Evolutionary conservation across 1,140 invertebrate species (phyloP), one percentile per base, ranked within the genome.

Genomic region (Zaprionus ghesquierei): DNA sequence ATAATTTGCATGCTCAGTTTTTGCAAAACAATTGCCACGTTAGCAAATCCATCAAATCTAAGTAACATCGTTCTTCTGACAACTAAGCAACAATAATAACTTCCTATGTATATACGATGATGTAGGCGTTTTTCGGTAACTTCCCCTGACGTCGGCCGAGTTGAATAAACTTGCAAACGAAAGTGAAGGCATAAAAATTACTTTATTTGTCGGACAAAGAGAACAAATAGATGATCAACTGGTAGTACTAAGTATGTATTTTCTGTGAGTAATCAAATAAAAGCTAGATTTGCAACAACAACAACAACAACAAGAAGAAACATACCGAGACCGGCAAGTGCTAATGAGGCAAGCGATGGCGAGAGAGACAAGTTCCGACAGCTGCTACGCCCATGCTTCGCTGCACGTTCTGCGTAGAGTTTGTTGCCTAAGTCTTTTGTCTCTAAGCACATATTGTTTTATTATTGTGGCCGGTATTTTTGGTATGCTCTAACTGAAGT

Each of bases 391-490:
- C 74, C 58, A 72, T 87, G 82, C 71, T 89, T 77, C 55, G 76
- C 23, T 89, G 84, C 84, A 89, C 84, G 84, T 89, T 85, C 60
- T 60, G 46, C 55, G 50, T 10, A 54, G 54, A 69, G 82, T 84
- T 89, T 60, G 84, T 77, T 75, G 84, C 71, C 44, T 64, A 87
- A 87, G 84, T 87, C 84, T 75, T 89, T 89, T 87, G 69, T 87
- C 27, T 77, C 38, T 70, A 55, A 54, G 53, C 55, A 13, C n/a
- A 46, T 46, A 55, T 44, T 61, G 23, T 50, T n/a, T 22, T 60
- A 53, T 46, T 5, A 23, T 59, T 49, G 5, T 3, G 4, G 12
- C n/a, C 10, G 9, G 18, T 22, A 46, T 41, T 5, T 29, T 13
- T 44, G 12, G 5, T 51, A 66, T 60, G 55, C 66, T 29, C 69